phyloP scores from a whole-genome alignment of 2,113 vertebrate species.

The Bufo bufo region DNA sequence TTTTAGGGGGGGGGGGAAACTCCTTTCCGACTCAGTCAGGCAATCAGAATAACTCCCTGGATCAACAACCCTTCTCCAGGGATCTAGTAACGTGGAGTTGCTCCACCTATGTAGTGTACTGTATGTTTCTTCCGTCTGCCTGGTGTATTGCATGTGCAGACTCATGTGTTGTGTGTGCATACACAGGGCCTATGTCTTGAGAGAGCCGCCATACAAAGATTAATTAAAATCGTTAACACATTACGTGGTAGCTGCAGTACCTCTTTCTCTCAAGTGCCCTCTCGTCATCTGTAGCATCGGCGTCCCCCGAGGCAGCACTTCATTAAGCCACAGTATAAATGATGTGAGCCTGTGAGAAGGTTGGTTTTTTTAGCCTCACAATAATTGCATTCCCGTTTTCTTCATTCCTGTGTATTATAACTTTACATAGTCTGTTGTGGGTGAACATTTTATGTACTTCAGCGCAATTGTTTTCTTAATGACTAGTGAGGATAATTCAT shows the following conservation, averaged over 20 bases:
- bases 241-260: neutral
- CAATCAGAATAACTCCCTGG: no score
- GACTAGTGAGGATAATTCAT: no score
- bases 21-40: no score
- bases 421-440: neutral
- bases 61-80: no score
- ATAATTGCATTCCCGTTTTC: neutral
- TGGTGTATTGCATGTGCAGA: neutral
- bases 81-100: no score
- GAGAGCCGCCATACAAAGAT: neutral
- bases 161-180: neutral
- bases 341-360: neutral
- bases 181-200: neutral
- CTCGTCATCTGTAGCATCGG: neutral
- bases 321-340: constrained; percentile 25
- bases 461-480: neutral
- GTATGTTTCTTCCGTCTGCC: neutral
- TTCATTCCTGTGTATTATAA: neutral
- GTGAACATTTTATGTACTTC: neutral
- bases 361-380: neutral
- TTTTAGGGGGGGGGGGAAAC: no score
- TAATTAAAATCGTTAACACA: neutral
- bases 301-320: constrained; percentile 23
- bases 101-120: neutral
- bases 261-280: constrained; percentile 14